These are phyloP conservation scores for Micronycteris hirsuta DNA, from an alignment of 2,113 vertebrate genomes.

Conservation along the genomic window DNA sequence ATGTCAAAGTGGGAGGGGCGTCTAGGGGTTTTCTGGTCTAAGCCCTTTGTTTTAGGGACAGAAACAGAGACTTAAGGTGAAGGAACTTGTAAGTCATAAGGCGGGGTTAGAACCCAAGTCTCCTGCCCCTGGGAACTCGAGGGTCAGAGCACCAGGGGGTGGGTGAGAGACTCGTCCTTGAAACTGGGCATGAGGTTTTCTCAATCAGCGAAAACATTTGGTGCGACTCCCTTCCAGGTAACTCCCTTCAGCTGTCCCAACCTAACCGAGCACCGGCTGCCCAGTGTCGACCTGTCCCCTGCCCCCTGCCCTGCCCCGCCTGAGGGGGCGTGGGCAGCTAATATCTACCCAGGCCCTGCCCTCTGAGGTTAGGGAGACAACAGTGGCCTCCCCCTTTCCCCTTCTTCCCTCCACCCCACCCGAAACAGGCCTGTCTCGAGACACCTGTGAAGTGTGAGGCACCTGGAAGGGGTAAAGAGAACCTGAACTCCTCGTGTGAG, in stretches of 20 bases:
- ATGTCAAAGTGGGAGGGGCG: neutral
- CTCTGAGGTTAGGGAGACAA: neutral
- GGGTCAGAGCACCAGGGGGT: neutral
- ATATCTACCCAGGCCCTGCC: neutral
- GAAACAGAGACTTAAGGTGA: neutral
- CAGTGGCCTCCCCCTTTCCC: neutral
- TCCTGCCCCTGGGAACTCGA: neutral
- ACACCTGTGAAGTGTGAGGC: neutral
- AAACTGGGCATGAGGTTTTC: neutral
- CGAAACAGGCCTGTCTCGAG: neutral
- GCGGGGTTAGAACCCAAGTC: neutral
- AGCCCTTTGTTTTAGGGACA: neutral
- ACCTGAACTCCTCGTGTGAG: neutral
- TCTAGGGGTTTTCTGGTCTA: neutral
- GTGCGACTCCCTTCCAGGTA: neutral
- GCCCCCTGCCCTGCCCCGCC: neutral
- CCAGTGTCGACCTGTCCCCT: neutral
- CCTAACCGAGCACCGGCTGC: neutral
- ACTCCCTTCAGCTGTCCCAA: neutral
- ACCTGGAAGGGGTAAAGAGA: neutral
- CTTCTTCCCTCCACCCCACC: neutral
- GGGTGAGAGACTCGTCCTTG: neutral
- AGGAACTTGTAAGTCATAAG: neutral
- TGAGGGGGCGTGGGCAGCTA: neutral
- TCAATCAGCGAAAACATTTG: neutral